phyloP scores from a whole-genome alignment of 2,888 invertebrate species.

The Dichetophora obliterata region DNA sequence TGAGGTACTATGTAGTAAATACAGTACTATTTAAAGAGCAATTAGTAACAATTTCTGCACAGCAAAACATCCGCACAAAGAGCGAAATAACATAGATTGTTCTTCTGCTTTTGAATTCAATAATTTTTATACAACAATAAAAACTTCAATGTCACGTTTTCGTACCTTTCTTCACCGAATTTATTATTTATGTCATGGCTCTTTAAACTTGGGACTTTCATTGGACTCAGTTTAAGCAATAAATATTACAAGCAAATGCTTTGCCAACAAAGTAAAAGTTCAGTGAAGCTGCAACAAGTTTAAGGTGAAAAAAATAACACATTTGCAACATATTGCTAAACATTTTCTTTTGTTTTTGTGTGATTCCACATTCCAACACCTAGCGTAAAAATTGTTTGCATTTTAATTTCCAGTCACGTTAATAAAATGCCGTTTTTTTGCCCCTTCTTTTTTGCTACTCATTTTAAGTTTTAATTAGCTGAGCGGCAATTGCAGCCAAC shows the following conservation, averaged over 20 bases:
- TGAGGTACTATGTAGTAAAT: no score
- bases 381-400: not conserved
- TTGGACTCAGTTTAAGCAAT: no score
- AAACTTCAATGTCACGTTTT: not conserved
- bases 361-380: conserved; percentile 5
- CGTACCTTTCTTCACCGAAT: no score
- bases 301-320: conserved; percentile 22
- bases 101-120: no score
- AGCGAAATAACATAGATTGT: not conserved
- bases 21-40: no score
- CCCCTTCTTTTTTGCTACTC: not conserved
- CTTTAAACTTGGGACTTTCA: no score
- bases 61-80: no score
- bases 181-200: not conserved
- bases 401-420: conserved; percentile 33
- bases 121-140: not conserved
- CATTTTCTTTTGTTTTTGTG: not conserved
- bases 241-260: not conserved
- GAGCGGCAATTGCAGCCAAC: not conserved
- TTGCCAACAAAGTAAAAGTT: conserved; percentile 10
- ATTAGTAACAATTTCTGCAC: no score
- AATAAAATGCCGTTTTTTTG: conserved; percentile 5
- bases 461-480: not conserved
- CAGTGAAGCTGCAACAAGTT: conserved; percentile 12
- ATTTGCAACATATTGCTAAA: conserved; percentile 4